Evolutionary conservation across 1,140 invertebrate species (phyloP).

Genomic region (Hesperophylax magnus): DNA sequence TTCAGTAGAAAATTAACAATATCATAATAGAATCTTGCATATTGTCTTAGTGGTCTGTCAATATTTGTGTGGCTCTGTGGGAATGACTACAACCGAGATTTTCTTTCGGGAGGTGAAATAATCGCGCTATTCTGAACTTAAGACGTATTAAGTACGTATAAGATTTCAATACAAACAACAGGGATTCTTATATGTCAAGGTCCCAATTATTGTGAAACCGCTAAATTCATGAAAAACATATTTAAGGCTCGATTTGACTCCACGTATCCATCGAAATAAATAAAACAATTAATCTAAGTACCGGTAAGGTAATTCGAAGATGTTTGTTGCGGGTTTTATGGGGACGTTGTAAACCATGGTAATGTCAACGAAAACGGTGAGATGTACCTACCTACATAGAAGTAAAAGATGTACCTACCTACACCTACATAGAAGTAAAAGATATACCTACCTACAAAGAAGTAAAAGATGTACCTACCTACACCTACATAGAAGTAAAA

Average conservation of each 20-base stretch:
- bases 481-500: no score
- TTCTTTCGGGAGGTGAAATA: slow-evolving; percentile 15
- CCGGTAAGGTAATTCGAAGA: slow-evolving; percentile 3
- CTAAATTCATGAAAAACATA: no score
- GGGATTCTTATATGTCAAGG: neutral
- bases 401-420: no score
- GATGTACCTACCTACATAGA: neutral
- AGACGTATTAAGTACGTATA: neutral
- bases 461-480: no score
- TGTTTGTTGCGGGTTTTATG: neutral
- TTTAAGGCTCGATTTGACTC: no score
- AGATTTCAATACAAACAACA: slow-evolving; percentile 14
- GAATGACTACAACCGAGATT: slow-evolving; percentile 11
- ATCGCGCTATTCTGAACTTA: slow-evolving; percentile 23
- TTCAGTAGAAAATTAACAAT: no score
- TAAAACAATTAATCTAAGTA: slow-evolving; percentile 40
- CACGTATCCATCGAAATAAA: neutral
- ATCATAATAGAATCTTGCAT: neutral
- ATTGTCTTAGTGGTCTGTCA: neutral
- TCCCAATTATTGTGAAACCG: no score
- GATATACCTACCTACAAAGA: no score
- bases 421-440: no score
- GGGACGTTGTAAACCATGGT: neutral
- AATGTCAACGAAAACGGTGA: slow-evolving; percentile 11
- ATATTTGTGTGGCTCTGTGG: neutral